Evolutionary conservation across 2,888 invertebrate genomes (phyloP), one percentile per base, ranked within the genome.

Genomic region (Dolichomitus sp.): DNA sequence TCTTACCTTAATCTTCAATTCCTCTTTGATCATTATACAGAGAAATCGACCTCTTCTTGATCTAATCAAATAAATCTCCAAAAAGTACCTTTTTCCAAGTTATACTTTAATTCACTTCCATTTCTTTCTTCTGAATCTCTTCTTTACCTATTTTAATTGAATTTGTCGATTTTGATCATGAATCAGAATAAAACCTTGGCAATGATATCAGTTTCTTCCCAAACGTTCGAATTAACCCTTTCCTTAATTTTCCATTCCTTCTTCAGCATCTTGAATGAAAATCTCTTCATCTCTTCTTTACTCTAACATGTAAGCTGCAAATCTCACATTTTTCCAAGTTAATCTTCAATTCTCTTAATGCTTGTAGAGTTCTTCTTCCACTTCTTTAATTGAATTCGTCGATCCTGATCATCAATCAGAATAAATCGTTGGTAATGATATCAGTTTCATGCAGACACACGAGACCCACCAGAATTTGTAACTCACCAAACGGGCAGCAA

Each of bases 401-500:
- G 9, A 42, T 63, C 14, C 23, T 6, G 7, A 19, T 42, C 23
- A 19, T 61, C 7, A 4, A 7, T 61, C 19, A 12, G 45, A 23
- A 23, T 27, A 12, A 37, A 57, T 5, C 17, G 17, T n/a, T 19
- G 27, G 30, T 30, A 69, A 37, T 69, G 57, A 70, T n/a, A 33
- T 65, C 57, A 72, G 54, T 33, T 37, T 37, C 65, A 30, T 7
- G 59, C 57, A 57, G 52, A 76, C 70, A 50, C 63, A 45, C 57
- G 14, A 40, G 48, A 40, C 14, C 54, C 63, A 59, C 17, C 23
- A 33, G 45, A 45, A 54, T 59, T 27, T 63, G 27, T 78, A 66
- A 45, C 63, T 69, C 50, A 30, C 50, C 61, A 61, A 78, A 79
- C 70, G 57, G 42, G 74, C 42, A 37, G 69, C 59, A 57, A 82